A percentile compares a stretch with the other conserved stretches of the same genome.
phyloP scores from a whole-genome alignment of 2,888 invertebrate genomes.

The Sinopyrophorus schimmeli region DNA sequence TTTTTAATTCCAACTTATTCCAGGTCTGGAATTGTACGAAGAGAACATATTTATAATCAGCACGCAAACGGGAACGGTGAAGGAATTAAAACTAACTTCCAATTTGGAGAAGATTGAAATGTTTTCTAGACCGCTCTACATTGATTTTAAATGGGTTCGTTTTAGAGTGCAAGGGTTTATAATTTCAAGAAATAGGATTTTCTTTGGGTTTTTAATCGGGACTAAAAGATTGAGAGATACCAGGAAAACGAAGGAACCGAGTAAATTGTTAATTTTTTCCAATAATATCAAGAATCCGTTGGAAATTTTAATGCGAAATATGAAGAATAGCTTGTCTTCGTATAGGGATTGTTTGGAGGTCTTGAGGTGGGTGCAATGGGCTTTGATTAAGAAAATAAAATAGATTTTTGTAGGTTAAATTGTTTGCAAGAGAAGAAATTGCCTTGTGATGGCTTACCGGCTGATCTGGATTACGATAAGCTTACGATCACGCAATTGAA shows the following conservation, averaged over 20 bases:
- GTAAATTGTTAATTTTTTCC: slow-evolving; percentile 43
- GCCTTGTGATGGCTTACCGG: slow-evolving; percentile 44
- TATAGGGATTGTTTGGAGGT: slow-evolving; percentile 52
- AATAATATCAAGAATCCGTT: slow-evolving; percentile 43
- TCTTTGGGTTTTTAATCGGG: slow-evolving; percentile 42
- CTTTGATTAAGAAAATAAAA: too few species aligned
- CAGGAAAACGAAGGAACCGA: slow-evolving; percentile 36
- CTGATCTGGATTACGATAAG: slow-evolving; percentile 43
- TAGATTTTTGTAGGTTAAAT: slow-evolving; percentile 20
- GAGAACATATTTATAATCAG: slow-evolving; percentile 43
- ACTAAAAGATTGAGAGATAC: slow-evolving; percentile 42
- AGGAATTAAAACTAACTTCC: slow-evolving; percentile 42
- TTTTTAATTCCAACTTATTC: slow-evolving; percentile 24
- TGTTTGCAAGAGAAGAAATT: slow-evolving; percentile 45
- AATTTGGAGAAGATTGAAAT: slow-evolving; percentile 41
- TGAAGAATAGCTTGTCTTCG: slow-evolving; percentile 39
- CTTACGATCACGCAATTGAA: slow-evolving; percentile 44
- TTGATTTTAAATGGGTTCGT: slow-evolving; percentile 45
- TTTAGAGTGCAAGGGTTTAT: slow-evolving; percentile 45
- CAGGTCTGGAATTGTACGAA: slow-evolving; percentile 44
- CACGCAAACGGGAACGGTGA: slow-evolving; percentile 44
- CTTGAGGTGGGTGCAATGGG: slow-evolving; percentile 41
- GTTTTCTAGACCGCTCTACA: slow-evolving; percentile 39
- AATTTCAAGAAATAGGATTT: slow-evolving; percentile 44
- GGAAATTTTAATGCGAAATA: slow-evolving; percentile 43